These are phyloP conservation scores for Sialia sialis DNA, from an alignment of 2,113 vertebrate species.

Conservation along the genomic window DNA sequence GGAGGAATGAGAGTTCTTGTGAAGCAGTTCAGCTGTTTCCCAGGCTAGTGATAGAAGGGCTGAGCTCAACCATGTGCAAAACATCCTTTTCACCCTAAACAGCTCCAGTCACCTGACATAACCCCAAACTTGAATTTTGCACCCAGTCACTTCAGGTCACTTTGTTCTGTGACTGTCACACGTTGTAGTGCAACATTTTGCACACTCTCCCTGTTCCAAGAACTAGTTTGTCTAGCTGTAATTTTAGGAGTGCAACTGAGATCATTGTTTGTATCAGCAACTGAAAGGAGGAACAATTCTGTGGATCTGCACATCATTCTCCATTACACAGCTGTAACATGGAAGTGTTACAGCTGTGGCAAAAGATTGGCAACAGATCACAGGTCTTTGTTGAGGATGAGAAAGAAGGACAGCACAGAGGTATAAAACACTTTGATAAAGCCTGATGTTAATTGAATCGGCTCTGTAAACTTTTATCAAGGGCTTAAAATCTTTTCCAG, in stretches of 20 bases:
- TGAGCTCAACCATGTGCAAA: background rate
- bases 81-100: background rate
- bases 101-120: background rate
- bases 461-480: background rate
- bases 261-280: background rate
- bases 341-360: fast-evolving
- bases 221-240: background rate
- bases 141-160: background rate
- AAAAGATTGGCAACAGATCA: fast-evolving
- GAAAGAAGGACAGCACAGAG: background rate
- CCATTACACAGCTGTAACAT: background rate
- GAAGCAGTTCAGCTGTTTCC: background rate
- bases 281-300: background rate
- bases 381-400: background rate
- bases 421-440: background rate
- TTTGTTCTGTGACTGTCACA: background rate
- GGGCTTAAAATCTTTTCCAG: constrained; percentile 15
- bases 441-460: background rate
- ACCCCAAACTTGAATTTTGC: background rate
- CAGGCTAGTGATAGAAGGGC: background rate
- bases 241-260: background rate
- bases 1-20: background rate
- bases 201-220: background rate
- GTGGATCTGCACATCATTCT: background rate
- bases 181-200: background rate